Evolutionary conservation across 2,888 invertebrate genomes (phyloP).

Genomic region (Cetonia aurata): DNA sequence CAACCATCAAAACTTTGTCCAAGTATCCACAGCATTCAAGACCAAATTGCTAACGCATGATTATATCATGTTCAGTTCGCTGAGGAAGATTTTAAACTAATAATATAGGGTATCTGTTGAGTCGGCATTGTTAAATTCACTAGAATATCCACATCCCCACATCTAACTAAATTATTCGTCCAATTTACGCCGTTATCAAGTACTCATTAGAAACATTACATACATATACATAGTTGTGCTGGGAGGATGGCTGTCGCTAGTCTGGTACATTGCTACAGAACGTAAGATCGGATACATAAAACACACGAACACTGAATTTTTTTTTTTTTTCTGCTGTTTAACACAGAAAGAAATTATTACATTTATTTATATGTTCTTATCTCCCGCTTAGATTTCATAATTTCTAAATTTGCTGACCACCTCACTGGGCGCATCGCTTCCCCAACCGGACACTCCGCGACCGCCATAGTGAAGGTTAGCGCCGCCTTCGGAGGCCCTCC

Average conservation of each 20-base stretch:
- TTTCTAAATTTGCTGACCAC: conserved; percentile 86
- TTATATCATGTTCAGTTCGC: too few species aligned
- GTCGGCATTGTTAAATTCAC: too few species aligned
- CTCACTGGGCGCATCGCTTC: conserved; percentile 81
- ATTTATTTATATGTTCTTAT: conserved; percentile 26
- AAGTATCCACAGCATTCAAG: too few species aligned
- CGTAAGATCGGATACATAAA: conserved; percentile 25
- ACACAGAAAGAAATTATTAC: conserved; percentile 29
- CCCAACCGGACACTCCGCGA: conserved; percentile 74
- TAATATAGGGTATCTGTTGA: too few species aligned
- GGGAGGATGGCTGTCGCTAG: conserved; percentile 17
- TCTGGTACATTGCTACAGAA: conserved; percentile 16
- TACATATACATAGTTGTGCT: conserved; percentile 19
- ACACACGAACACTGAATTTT: conserved; percentile 34
- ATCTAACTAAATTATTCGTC: too few species aligned
- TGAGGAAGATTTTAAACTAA: too few species aligned
- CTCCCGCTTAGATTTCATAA: conserved; percentile 86
- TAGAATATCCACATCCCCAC: too few species aligned
- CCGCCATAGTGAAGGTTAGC: conserved; percentile 80
- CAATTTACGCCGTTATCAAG: too few species aligned
- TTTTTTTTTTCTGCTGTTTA: too few species aligned
- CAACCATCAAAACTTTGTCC: too few species aligned
- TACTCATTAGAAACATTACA: not conserved
- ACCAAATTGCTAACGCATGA: too few species aligned
- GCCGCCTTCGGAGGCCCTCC: conserved; percentile 89